phyloP scores from a whole-genome alignment of 2,113 vertebrate species.

The Holacanthus passer region DNA sequence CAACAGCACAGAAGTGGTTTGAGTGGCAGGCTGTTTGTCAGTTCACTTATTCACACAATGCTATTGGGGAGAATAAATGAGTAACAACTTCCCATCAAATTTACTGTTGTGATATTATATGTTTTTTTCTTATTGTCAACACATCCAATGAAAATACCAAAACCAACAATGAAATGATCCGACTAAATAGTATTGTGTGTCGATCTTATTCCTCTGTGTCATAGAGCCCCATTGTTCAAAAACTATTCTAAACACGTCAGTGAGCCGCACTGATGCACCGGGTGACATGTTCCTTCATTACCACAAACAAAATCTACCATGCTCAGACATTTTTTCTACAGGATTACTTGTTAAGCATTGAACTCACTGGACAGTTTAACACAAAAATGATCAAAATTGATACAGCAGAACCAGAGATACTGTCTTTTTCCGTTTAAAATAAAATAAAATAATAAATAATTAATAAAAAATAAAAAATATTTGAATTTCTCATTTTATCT shows the following conservation, averaged over 20 bases:
- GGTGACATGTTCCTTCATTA: not conserved
- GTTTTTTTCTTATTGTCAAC: constrained; percentile 25
- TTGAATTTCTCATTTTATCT: not conserved
- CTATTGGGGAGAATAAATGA: constrained; percentile 10
- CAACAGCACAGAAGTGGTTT: constrained; percentile 33
- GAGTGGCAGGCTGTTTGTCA: constrained; percentile 51
- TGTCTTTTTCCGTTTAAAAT: too few relatives aligned
- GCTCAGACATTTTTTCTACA: too few relatives aligned
- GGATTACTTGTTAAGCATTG: too few relatives aligned
- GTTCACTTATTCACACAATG: constrained; percentile 44
- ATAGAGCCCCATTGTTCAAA: not conserved
- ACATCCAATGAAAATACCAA: constrained; percentile 5
- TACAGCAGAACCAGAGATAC: not conserved
- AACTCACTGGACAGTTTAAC: too few relatives aligned
- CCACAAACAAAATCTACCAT: not conserved
- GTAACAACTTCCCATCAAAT: constrained; percentile 11
- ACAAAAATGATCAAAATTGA: not conserved
- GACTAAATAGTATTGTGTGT: not conserved
- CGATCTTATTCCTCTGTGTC: constrained; percentile 1
- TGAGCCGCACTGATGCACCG: not conserved
- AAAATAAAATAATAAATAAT: too few relatives aligned
- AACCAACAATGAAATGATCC: constrained; percentile 5
- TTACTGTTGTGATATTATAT: not conserved
- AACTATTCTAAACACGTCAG: not conserved
- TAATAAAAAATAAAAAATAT: too few relatives aligned